Evolutionary conservation across 1,140 invertebrate species (phyloP), one percentile per base, ranked within the genome.

Genomic region (Telenomus remus): DNA sequence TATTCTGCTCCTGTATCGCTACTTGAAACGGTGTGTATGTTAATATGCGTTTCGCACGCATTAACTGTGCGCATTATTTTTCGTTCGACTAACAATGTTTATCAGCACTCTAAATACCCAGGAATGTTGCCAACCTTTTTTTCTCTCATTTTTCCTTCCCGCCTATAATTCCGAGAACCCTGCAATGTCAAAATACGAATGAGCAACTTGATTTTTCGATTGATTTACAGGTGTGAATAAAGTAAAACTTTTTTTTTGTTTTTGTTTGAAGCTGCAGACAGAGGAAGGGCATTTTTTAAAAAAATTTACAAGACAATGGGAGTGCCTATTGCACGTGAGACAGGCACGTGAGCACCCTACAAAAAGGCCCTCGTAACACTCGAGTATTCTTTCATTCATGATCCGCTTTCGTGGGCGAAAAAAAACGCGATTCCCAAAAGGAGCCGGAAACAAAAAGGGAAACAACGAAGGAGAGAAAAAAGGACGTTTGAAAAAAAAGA

Each of bases 261-360:
- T n/a, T n/a, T n/a, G n/a, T n/a, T n/a, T n/a, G 2, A 27, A 27
- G 19, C 19, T 27, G 19, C 19, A 27, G 11, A 19, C 12, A 48
- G 63, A 44, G 55, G 49, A 59, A 76, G 47, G 19, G 54, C 33
- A 65, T 65, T 57, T n/a, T n/a, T n/a, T n/a, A 27, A 27, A 27
- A 27, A 27, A 27, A 27, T 27, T 27, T 27, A 27, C 19, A 27
- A 81, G 66, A 82, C 79, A 83, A 82, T 82, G 78, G 78, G 68
- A 46, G 80, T 76, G 69, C 47, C 72, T 79, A 56, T 65, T 63
- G 76, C 80, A 80, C 79, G 59, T 54, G 82, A 78, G 80, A 79
- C 80, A 34, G 69, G 44, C 77, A 79, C 78, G 79, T 81, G 78
- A 83, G 80, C 66, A 83, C 81, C 78, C 83, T 84, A 77, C 59